Conservation (phyloP, 2,113 vertebrate species). For the Barbus barbus region DNA sequence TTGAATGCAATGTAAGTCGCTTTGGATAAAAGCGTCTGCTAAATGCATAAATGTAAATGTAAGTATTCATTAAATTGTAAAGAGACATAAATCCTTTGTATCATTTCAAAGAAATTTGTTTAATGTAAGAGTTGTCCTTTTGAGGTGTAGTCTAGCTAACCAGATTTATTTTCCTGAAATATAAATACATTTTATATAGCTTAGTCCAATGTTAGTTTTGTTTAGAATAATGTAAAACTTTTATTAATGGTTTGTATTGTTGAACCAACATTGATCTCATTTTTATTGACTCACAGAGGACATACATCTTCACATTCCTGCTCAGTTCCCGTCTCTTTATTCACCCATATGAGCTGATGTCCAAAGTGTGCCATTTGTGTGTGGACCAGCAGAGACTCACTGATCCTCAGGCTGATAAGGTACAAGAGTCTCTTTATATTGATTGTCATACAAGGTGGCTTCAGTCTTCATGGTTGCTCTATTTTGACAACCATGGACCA, state of each 20-base stretch:
- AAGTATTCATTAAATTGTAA: too few species aligned
- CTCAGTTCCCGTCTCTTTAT: constrained; percentile 92
- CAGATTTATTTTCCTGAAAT: not conserved
- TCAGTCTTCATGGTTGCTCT: not conserved
- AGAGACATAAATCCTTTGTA: not conserved
- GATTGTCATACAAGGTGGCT: not conserved
- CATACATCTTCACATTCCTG: constrained; percentile 93
- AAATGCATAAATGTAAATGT: too few species aligned
- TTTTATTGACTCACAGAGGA: constrained; percentile 77
- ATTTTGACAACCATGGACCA: not conserved
- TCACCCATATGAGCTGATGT: constrained; percentile 88
- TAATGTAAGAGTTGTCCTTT: not conserved
- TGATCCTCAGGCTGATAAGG: constrained; percentile 85
- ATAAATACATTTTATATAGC: not conserved
- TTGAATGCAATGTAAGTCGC: too few species aligned
- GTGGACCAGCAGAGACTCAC: constrained; percentile 81
- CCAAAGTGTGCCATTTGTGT: constrained; percentile 87
- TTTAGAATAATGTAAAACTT: not conserved
- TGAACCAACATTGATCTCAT: not conserved
- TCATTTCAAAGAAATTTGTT: not conserved
- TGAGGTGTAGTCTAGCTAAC: not conserved
- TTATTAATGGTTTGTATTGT: not conserved
- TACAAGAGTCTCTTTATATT: constrained; percentile 55
- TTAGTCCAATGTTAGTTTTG: not conserved
- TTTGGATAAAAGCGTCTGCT: too few species aligned